Conservation (phyloP, 1,140 invertebrate species). For the Drosophila sproati region DNA sequence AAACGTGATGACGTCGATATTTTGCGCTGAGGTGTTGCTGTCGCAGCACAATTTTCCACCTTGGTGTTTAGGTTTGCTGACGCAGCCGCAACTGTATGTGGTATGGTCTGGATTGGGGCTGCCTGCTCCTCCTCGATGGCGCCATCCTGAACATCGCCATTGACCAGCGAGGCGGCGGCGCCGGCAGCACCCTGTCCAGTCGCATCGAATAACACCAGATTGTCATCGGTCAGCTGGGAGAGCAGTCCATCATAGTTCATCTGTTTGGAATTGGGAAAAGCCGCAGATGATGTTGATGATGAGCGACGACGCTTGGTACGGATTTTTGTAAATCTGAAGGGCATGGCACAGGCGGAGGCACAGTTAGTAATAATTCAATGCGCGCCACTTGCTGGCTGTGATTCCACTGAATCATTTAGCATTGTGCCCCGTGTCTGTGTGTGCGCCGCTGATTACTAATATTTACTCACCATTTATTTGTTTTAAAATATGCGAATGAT, state of each 20-base stretch:
- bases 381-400: conserved; percentile 51
- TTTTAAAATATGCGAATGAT: conserved; percentile 78
- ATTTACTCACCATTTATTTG: conserved; percentile 83
- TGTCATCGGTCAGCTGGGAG: conserved; percentile 81
- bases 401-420: conserved; percentile 56
- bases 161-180: conserved; percentile 16
- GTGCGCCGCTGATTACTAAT: conserved; percentile 61
- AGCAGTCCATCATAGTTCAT: conserved; percentile 84
- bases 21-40: conserved; percentile 75
- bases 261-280: conserved; percentile 53
- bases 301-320: conserved; percentile 70
- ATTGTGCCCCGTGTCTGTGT: conserved; percentile 43
- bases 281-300: conserved; percentile 17
- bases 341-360: conserved; percentile 45
- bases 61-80: conserved; percentile 60
- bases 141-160: conserved; percentile 49
- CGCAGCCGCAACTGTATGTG: conserved; percentile 32
- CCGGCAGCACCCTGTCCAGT: conserved; percentile 28
- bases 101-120: conserved; percentile 73
- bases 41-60: conserved; percentile 59
- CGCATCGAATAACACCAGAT: conserved; percentile 67
- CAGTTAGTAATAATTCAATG: conserved; percentile 24
- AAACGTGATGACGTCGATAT: conserved; percentile 83
- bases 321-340: conserved; percentile 63
- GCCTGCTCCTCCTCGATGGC: conserved; percentile 79